Evolutionary conservation across 2,888 invertebrate genomes (phyloP), one percentile per base, ranked within the genome.

Genomic region (Agonum fuliginosum): DNA sequence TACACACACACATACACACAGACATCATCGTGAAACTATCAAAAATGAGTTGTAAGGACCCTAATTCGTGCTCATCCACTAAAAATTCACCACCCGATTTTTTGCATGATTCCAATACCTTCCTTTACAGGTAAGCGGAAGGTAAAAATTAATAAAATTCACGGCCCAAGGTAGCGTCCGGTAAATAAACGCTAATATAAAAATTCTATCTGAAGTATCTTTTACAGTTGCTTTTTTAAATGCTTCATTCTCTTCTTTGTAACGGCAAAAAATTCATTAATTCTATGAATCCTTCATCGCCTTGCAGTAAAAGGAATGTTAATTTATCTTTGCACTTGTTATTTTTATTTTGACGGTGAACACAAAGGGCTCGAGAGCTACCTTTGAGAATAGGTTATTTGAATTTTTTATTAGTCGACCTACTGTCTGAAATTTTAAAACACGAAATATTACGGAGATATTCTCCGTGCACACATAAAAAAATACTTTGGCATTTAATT

Each of bases 261-360:
- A 2, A 30, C n/a, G 1, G 65, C 62, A 74, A 74, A 74, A 62
- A 74, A 74, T 62, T 74, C 74, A 74, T 62, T 74, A 74, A 65
- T 74, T 74, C 74, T 30, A 19, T 37, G 24, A 46, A 74, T 46
- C 58, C 74, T 74, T 74, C 58, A 65, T 41, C 74, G 65, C 46
- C 10, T 12, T 24, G 24, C 10, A 46, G 65, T 65, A 74, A 74
- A 74, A 74, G 62, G 74, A 74, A 74, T 74, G 43, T 65, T 74
- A 74, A 74, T 74, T 65, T 65, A 43, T 65, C 74, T 74, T 74
- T 65, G 19, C 62, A 34, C 37, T 73, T 58, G 58, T 41, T 73
- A 41, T 74, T 74, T 62, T 74, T 73, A 43, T 43, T 71, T 30
- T 46, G 30, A n/a, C 1, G 58, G 3, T 54, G 54, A 24, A 48